phyloP scores from a whole-genome alignment of 1,140 invertebrate species.

The Drosophila funebris region DNA sequence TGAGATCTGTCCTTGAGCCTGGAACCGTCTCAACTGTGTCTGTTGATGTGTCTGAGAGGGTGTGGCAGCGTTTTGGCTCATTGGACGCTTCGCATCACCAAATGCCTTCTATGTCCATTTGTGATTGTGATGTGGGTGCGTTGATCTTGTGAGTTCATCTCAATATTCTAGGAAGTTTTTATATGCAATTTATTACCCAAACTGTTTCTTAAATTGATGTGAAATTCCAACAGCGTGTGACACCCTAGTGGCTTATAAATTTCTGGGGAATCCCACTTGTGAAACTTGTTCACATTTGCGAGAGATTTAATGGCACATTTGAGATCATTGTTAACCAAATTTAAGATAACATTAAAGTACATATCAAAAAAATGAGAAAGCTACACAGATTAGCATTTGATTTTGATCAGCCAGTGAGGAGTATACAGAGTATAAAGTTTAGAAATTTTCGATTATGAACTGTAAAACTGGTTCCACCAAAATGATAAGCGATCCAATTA shows the following conservation, averaged over 20 bases:
- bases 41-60: conserved; percentile 2
- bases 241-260: conserved; percentile 39
- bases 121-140: conserved; percentile 61
- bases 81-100: conserved; percentile 42
- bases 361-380: background rate
- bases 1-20: conserved; percentile 16
- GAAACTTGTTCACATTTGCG: conserved; percentile 21
- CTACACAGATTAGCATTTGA: background rate
- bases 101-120: conserved; percentile 38
- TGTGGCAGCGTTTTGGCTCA: conserved; percentile 43
- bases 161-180: conserved; percentile 65
- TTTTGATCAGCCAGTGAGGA: background rate
- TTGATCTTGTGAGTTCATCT: conserved; percentile 69
- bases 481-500: conserved; percentile 22
- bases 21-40: background rate
- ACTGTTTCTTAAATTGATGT: conserved; percentile 60
- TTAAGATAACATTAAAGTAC: background rate
- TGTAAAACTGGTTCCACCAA: background rate
- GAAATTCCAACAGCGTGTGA: conserved; percentile 52
- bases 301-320: background rate
- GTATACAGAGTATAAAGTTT: background rate
- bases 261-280: conserved; percentile 40
- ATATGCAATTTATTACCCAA: conserved; percentile 73
- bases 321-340: conserved; percentile 1
- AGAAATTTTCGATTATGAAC: background rate